Conservation (phyloP, 2,888 invertebrate species). For the Polymixis flavicincta region DNA sequence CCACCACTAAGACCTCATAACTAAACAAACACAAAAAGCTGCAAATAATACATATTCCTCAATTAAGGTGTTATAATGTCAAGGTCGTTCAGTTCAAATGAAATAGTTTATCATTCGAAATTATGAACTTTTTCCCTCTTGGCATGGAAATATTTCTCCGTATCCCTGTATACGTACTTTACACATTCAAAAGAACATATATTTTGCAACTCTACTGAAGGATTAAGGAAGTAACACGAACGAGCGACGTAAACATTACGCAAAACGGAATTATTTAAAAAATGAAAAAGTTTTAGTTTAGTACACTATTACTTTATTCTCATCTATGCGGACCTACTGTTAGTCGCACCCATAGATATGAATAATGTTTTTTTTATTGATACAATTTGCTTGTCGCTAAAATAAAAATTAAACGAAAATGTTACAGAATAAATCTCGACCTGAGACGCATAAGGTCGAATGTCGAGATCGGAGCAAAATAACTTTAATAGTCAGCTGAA, state of each 20-base stretch:
- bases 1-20: background rate
- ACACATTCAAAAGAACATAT: background rate
- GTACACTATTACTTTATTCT: background rate
- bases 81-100: background rate
- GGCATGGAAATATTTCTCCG: constrained; percentile 1
- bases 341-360: too few relatives aligned
- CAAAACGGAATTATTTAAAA: background rate
- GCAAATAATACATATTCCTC: background rate
- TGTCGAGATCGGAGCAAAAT: too few relatives aligned
- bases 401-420: too few relatives aligned
- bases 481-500: too few relatives aligned
- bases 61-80: background rate
- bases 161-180: background rate
- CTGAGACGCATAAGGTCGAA: too few relatives aligned
- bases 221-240: background rate
- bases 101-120: background rate
- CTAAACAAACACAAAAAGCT: background rate
- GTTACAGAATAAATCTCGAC: too few relatives aligned
- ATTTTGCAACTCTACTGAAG: background rate
- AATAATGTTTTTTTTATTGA: too few relatives aligned
- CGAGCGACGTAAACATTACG: background rate
- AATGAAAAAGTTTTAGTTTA: background rate
- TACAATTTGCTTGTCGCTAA: too few relatives aligned
- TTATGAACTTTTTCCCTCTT: background rate
- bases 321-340: background rate